Evolutionary conservation across 2,113 vertebrate species (phyloP), one percentile per base, ranked within the genome.

Genomic region (Sapayoa aenigma): DNA sequence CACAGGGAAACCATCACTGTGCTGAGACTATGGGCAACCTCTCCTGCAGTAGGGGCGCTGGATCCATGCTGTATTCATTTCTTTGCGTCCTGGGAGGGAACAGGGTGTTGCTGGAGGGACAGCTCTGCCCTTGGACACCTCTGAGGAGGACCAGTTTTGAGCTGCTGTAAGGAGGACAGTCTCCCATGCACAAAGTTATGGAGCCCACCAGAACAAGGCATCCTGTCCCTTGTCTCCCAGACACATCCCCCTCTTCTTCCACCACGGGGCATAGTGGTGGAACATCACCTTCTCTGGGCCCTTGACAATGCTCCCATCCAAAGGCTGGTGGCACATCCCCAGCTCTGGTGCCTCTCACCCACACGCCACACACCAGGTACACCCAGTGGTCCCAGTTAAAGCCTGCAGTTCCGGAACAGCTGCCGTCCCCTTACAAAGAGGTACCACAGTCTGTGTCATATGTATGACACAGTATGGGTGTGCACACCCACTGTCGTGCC

Each of bases 401-500:
- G 30, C 4, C 14, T 46, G 15, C 21, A 19, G 4, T 14, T 33
- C 49, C 56, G 18, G 5, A 37, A 74, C 7, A 71, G 55, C n/a
- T 3, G 9, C 35, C 73, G 9, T 22, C 39, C 42, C 8, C 1
- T 60, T 12, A 20, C 59, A 35, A 22, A 23, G 65, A 46, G 22
- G 7, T 11, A 11, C 27, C n/a, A 60, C 37, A 53, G 37, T 14
- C 65, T 8, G 5, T 81, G 76, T 53, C 35, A n/a, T n/a, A n/a
- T n/a, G n/a, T n/a, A n/a, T n/a, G n/a, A n/a, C n/a, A 12, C 4
- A 0, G 37, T 12, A 1, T 0, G 4, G 6, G 6, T 58, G 59
- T 4, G 9, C 5, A 1, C 53, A 23, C 27, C 41, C 75, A 4
- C 74, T 9, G 2, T 6, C 6, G 2, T 6, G 3, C 72, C 30